These are phyloP conservation scores for Phragmatobia fuliginosa DNA, from an alignment of 2,888 invertebrate genomes.

Conservation along the genomic window DNA sequence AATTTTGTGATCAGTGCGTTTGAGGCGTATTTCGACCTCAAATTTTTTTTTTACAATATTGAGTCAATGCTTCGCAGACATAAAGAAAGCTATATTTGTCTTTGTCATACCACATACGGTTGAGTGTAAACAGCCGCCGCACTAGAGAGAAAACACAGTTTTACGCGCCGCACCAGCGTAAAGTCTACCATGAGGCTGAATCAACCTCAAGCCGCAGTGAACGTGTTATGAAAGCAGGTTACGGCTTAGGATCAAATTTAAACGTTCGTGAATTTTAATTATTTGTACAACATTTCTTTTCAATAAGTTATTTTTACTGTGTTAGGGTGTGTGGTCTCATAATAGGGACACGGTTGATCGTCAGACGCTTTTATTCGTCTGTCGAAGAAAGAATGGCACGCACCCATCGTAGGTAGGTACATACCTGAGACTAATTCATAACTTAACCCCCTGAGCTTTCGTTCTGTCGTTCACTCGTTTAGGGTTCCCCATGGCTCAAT, in stretches of 20 bases:
- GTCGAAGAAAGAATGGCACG: conserved; percentile 46
- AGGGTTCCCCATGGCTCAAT: conserved; percentile 42
- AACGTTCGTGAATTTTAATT: conserved; percentile 20
- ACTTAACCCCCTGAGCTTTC: conserved; percentile 36
- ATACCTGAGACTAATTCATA: conserved; percentile 56
- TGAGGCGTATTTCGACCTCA: no score
- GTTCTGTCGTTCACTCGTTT: conserved; percentile 14
- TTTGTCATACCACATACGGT: no score
- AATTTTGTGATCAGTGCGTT: no score
- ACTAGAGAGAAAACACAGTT: no score
- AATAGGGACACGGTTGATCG: conserved; percentile 31
- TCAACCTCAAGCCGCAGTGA: no score
- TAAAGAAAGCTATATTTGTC: no score
- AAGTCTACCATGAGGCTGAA: no score
- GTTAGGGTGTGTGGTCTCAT: conserved; percentile 23
- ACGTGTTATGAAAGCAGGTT: conserved; percentile 2
- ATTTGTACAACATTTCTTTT: conserved; percentile 1
- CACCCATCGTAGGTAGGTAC: conserved; percentile 45
- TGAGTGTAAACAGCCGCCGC: no score
- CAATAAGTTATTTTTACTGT: conserved; percentile 5
- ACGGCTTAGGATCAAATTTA: neutral
- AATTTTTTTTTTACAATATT: no score
- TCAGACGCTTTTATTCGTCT: conserved; percentile 39
- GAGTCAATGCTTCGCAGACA: no score
- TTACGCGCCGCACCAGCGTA: no score